Conservation (phyloP, 2,888 invertebrate genomes). For the Amiota minor region DNA sequence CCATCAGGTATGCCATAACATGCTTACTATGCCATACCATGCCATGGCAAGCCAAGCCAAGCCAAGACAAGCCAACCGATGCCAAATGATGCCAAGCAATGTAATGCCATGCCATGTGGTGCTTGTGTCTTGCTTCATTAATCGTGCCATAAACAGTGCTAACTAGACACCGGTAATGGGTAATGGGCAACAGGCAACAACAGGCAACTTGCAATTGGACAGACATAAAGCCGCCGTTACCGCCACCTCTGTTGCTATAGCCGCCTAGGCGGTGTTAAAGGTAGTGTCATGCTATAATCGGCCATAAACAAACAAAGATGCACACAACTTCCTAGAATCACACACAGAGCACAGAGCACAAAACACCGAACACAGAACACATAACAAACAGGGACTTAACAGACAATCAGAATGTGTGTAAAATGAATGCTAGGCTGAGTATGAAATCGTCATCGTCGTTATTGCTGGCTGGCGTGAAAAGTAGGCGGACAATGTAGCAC, state of each 20-base stretch:
- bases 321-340: neutral
- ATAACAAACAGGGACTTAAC: neutral
- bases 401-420: neutral
- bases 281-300: conserved; percentile 8
- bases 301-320: conserved; percentile 13
- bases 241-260: too few relatives aligned
- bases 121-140: conserved; percentile 13
- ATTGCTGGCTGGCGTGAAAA: conserved; percentile 21
- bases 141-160: conserved; percentile 26
- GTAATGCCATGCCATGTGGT: neutral
- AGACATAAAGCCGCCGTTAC: too few relatives aligned
- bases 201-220: neutral
- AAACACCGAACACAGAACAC: neutral
- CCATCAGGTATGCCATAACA: neutral
- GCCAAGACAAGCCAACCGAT: neutral
- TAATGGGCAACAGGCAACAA: neutral
- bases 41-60: too few relatives aligned
- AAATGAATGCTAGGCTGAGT: neutral
- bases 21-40: conserved; percentile 10
- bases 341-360: neutral
- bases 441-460: neutral
- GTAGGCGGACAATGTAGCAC: conserved; percentile 6
- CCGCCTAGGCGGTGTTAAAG: too few relatives aligned
- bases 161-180: conserved; percentile 12
- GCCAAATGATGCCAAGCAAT: neutral